phyloP scores from a whole-genome alignment of 2,888 invertebrate genomes.

The Heteromurus nitidus region DNA sequence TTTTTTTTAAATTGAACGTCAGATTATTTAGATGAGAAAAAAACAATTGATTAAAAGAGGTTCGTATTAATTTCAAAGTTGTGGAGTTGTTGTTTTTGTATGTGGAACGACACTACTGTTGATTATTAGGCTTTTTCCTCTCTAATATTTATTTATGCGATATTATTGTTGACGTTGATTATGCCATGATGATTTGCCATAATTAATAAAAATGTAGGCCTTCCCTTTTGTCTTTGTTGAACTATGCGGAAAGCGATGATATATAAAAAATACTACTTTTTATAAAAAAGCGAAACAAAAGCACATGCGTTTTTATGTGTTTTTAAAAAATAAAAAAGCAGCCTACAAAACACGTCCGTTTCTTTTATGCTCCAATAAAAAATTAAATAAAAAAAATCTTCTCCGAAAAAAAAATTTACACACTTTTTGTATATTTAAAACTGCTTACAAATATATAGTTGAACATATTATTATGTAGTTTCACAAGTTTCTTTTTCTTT shows the following conservation, averaged over 20 bases:
- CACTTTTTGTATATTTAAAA: no score
- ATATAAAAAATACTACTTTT: no score
- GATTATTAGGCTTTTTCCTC: conserved; percentile 34
- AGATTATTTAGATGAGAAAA: neutral
- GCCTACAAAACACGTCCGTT: no score
- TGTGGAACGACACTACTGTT: neutral
- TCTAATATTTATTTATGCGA: conserved; percentile 15
- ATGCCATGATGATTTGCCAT: conserved; percentile 45
- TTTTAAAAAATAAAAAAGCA: no score
- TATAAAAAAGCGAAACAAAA: no score
- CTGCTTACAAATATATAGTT: no score
- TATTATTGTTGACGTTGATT: neutral
- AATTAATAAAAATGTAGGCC: conserved; percentile 66
- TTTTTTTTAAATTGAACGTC: neutral
- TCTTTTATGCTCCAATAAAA: no score
- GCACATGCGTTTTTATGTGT: no score
- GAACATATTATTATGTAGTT: no score
- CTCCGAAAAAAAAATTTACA: no score
- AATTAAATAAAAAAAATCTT: no score
- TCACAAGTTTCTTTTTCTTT: conserved; percentile 5
- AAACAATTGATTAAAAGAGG: neutral
- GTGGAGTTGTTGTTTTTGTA: neutral
- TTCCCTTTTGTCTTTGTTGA: conserved; percentile 27
- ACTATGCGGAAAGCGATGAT: neutral
- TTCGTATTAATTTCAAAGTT: neutral